These are phyloP conservation scores for Malthinus flaveolus DNA, from an alignment of 2,888 invertebrate species.

Conservation along the genomic window DNA sequence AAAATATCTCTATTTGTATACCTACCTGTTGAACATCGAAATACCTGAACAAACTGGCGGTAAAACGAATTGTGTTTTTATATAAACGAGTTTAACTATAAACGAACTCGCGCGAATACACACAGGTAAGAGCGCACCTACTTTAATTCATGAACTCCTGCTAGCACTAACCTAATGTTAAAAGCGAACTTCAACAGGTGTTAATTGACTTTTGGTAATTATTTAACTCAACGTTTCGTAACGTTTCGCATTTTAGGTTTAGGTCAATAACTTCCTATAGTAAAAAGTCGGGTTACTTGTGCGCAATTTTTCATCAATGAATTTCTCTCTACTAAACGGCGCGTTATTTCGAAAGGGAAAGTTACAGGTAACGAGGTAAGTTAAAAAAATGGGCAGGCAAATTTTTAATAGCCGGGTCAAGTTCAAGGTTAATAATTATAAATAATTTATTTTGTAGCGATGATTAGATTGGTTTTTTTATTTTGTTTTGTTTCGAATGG, in stretches of 20 bases:
- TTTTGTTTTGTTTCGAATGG: too few species aligned
- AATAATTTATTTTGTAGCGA: too few species aligned
- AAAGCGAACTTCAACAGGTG: conserved; percentile 54
- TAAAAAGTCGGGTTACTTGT: not conserved
- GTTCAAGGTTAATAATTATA: not conserved
- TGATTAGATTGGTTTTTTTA: too few species aligned
- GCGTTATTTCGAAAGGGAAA: conserved; percentile 1
- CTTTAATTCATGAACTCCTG: conserved; percentile 41
- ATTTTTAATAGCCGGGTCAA: not conserved
- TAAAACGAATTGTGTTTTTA: not conserved
- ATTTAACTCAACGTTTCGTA: conserved; percentile 12
- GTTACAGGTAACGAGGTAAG: not conserved
- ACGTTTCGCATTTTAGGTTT: not conserved
- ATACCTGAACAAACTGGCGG: conserved; percentile 12
- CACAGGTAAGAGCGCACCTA: conserved; percentile 11
- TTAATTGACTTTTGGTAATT: conserved; percentile 41
- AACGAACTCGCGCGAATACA: not conserved
- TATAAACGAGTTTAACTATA: not conserved
- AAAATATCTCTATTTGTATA: conserved; percentile 25
- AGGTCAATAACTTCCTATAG: not conserved
- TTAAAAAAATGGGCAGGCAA: not conserved
- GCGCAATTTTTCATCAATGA: conserved; percentile 3
- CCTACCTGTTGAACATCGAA: conserved; percentile 26
- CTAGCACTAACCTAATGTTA: conserved; percentile 45
- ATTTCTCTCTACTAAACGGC: not conserved